Evolutionary conservation across 1,140 invertebrate genomes (phyloP), one percentile per base, ranked within the genome.

Genomic region (Argopecten irradians): DNA sequence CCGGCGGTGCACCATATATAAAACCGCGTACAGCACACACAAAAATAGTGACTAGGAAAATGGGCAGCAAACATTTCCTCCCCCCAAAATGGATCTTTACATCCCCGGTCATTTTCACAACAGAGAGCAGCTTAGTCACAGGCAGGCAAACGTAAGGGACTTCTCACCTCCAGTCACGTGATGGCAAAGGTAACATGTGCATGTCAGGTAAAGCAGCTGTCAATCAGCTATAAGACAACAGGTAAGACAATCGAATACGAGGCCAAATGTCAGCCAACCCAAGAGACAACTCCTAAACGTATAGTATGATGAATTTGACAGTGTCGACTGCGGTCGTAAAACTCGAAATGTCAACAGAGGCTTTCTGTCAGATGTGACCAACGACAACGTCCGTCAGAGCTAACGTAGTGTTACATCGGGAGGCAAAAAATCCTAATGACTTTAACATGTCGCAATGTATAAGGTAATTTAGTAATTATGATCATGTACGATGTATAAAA

Each of bases 1-100:
- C 87, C 28, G 84, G 87, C 0, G 89, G 89, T 22, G 89, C 89
- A 88, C 89, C 89, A 86, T 87, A 88, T 34, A 87, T 88, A 84
- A 90, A 90, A 8, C 86, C 86, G 86, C 84, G 83, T 39, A 88
- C 87, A 82, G 71, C 46, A 46, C 82, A 34, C 14, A 87, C 22
- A 35, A 39, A 87, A 22, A 84, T 11, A 84, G 33, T 34, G 11
- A 35, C 14, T n/a, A 87, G 9, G 82, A 87, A 46, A 46, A 46
- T 83, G 34, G 36, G 0, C 83, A 34, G 28, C 43, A 82, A 28
- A 11, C 22, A 32, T n/a, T 34, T 34, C 14, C 35, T 87, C 14
- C n/a, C 32, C 41, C 43, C n/a, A 0, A 46, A 34, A 7, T 32
- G 41, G 32, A n/a, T 16, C 86, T 83, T 83, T 83, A 83, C 82